Conservation (phyloP, 2,797 vertebrate species). For the Falco novaeseelandiae region DNA sequence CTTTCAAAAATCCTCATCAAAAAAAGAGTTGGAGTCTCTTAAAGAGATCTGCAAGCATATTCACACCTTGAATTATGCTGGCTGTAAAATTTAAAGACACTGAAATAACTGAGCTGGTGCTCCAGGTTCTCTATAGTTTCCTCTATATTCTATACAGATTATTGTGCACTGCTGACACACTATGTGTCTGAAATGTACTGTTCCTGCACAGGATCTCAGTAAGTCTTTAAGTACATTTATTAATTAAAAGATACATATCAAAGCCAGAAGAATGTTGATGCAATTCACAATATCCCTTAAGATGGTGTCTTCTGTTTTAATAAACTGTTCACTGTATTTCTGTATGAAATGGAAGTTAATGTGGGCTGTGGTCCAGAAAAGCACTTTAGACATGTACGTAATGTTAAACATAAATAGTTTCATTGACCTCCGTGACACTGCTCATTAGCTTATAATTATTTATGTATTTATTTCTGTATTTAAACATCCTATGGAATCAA, state of each 20-base stretch:
- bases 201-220: not conserved
- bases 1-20: not conserved
- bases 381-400: conserved; percentile 56
- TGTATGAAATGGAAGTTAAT: conserved; percentile 32
- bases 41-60: not conserved
- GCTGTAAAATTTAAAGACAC: not conserved
- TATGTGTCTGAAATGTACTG: not conserved
- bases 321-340: conserved; percentile 43
- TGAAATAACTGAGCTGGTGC: not conserved
- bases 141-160: not conserved
- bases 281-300: conserved; percentile 63
- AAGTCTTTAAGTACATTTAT: not conserved
- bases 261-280: conserved; percentile 11
- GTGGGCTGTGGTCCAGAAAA: conserved; percentile 55
- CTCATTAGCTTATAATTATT: conserved; percentile 45
- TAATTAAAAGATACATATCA: not conserved
- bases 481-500: not conserved
- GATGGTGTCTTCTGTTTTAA: conserved; percentile 67
- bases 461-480: conserved; percentile 30
- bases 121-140: not conserved
- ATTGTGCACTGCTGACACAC: not conserved
- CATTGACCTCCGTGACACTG: not conserved
- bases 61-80: not conserved
- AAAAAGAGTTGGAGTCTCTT: not conserved
- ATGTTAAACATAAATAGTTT: conserved; percentile 44